phyloP scores from a whole-genome alignment of 2,888 invertebrate genomes.

The Chouioia cunea region DNA sequence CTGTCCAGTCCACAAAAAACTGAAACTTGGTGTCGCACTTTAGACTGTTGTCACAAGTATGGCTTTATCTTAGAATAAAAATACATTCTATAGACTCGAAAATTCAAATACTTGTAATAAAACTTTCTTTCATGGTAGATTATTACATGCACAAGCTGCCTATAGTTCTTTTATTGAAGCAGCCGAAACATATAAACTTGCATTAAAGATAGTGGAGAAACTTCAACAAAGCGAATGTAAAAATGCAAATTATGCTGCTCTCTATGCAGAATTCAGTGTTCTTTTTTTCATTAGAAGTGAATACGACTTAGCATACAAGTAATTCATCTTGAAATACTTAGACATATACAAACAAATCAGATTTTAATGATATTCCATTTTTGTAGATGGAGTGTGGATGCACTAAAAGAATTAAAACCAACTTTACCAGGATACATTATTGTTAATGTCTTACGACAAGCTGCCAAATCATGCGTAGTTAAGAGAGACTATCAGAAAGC shows the following conservation, averaged over 20 bases:
- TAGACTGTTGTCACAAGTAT: conserved; percentile 90
- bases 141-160: conserved; percentile 85
- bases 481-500: conserved; percentile 88
- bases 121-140: conserved; percentile 70
- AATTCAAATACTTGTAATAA: conserved; percentile 14
- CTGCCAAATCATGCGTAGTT: conserved; percentile 90
- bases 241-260: conserved; percentile 72
- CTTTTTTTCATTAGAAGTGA: conserved; percentile 88
- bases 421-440: conserved; percentile 77
- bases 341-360: conserved; percentile 1
- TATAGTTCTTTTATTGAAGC: conserved; percentile 86
- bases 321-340: conserved; percentile 54
- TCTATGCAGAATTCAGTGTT: conserved; percentile 86
- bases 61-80: conserved; percentile 10
- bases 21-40: conserved; percentile 75
- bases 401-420: conserved; percentile 77
- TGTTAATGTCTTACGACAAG: conserved; percentile 87
- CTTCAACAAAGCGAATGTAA: conserved; percentile 66
- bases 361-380: too few relatives aligned
- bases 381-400: conserved; percentile 80
- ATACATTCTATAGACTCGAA: conserved; percentile 13
- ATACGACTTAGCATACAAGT: conserved; percentile 78
- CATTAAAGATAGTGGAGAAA: conserved; percentile 71
- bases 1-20: conserved; percentile 71
- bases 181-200: conserved; percentile 77